Percentiles rank a stretch among this genome's conserved stretches.
Evolutionary conservation across 2,888 invertebrate species (phyloP).

Genomic region (Stramonita haemastoma): DNA sequence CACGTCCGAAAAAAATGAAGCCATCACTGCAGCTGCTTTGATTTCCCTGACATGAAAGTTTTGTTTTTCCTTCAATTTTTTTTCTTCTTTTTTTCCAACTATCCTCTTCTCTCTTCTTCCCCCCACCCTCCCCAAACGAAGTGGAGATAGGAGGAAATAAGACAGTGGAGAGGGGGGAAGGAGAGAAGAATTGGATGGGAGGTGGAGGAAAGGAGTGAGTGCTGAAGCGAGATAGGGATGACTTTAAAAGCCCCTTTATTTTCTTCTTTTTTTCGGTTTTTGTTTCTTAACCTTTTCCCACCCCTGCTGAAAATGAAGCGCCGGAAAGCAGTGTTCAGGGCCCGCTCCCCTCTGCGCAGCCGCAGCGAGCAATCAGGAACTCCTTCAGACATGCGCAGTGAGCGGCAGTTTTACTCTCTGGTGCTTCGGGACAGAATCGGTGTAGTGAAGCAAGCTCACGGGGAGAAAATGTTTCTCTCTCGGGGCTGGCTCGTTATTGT

Average conservation of each 20-base stretch:
- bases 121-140: background rate
- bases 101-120: background rate
- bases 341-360: conserved; percentile 14
- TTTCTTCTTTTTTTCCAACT: background rate
- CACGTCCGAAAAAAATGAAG: conserved; percentile 40
- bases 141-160: background rate
- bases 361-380: conserved; percentile 28
- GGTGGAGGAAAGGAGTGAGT: background rate
- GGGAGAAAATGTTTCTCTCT: conserved; percentile 13
- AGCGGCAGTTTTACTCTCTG: conserved; percentile 8
- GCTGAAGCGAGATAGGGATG: conserved; percentile 3
- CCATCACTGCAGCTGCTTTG: conserved; percentile 33
- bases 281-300: background rate
- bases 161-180: background rate
- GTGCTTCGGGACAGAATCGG: background rate
- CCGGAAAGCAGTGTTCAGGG: conserved; percentile 14
- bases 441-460: conserved; percentile 19
- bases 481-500: background rate
- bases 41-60: conserved; percentile 31
- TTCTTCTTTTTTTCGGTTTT: background rate
- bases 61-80: background rate
- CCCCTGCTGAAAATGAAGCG: background rate
- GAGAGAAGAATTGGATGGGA: background rate
- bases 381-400: conserved; percentile 28
- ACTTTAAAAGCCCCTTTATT: background rate